Evolutionary conservation across 2,113 vertebrate genomes (phyloP).

Genomic region (Hippocampus abdominalis): DNA sequence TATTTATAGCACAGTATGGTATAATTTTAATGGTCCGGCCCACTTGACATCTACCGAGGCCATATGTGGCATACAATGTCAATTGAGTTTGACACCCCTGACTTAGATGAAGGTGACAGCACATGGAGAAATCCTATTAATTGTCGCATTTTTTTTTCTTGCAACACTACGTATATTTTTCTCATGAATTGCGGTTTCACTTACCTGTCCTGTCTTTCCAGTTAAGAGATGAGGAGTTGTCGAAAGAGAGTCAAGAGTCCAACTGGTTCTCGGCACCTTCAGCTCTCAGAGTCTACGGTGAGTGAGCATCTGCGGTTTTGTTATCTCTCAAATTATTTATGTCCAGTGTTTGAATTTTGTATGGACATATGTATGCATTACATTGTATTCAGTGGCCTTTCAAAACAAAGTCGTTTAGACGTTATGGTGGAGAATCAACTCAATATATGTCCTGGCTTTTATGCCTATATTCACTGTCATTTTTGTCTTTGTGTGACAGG

Average conservation of each 20-base stretch:
- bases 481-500: conserved; percentile 64
- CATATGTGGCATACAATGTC: too few species aligned
- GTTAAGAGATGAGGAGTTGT: conserved; percentile 96
- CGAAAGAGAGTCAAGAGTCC: conserved; percentile 98
- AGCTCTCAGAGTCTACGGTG: conserved; percentile 92
- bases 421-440: background rate
- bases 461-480: background rate
- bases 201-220: conserved; percentile 37
- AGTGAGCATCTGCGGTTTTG: conserved; percentile 10
- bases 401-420: background rate
- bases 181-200: background rate
- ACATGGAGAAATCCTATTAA: background rate
- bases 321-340: background rate
- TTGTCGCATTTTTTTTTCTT: background rate
- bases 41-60: too few species aligned
- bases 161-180: background rate
- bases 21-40: too few species aligned
- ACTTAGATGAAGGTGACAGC: background rate
- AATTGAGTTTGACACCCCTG: too few species aligned
- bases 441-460: background rate
- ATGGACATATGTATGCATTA: background rate
- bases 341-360: background rate
- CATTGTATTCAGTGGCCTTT: background rate
- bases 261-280: conserved; percentile 99
- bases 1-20: too few species aligned